Conservation (phyloP, 2,888 invertebrate species). For the Bimastos eiseni region DNA sequence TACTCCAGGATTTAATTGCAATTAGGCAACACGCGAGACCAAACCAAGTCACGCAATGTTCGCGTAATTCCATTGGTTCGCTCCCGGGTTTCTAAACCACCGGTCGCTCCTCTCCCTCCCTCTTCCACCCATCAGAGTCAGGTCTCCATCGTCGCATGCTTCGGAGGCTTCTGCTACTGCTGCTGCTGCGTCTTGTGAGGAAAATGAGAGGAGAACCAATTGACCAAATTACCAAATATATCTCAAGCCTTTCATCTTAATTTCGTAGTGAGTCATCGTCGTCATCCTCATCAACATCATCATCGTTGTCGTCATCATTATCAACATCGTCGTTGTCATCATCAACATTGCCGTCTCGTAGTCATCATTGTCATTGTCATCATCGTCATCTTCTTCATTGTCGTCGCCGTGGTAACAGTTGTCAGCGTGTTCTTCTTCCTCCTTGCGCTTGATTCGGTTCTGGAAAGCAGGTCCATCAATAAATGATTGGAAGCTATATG, state of each 20-base stretch:
- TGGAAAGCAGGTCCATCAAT: neutral
- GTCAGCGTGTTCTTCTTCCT: neutral
- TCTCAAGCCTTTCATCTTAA: neutral
- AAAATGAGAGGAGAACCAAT: neutral
- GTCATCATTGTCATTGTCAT: too few relatives aligned
- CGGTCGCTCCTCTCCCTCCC: neutral
- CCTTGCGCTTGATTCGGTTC: neutral
- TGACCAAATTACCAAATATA: neutral
- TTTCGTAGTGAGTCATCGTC: neutral
- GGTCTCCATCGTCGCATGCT: neutral
- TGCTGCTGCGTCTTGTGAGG: neutral
- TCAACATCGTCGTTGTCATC: neutral
- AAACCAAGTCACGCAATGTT: neutral
- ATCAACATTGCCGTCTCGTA: neutral
- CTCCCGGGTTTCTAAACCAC: constrained; percentile 13
- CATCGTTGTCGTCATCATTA: neutral
- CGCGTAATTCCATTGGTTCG: neutral
- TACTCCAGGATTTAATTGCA: neutral
- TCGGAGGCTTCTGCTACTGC: neutral
- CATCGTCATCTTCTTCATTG: neutral
- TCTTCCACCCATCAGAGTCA: neutral
- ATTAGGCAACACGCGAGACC: neutral
- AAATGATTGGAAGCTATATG: neutral
- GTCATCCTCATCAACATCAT: neutral
- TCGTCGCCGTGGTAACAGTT: neutral